Base-by-base conservation (phyloP, 2,113 vertebrate genomes). In the Cyprinodon brontotheroides region DNA sequence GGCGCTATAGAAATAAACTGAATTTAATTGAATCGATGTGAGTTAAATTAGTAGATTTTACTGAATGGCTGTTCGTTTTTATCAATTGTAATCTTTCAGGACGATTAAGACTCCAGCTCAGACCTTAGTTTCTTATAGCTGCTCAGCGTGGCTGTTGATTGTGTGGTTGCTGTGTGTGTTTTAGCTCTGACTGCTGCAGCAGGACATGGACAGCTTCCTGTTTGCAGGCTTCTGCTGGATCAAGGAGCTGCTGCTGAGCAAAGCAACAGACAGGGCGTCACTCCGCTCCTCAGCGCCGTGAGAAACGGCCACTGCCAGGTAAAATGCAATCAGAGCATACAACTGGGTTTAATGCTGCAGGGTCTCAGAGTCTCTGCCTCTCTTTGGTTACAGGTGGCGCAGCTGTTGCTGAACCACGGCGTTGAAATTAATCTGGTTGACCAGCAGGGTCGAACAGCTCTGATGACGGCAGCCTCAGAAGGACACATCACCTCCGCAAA, bases 401-500 rank as follows among this genome's bases (percentile, higher is more conserved):
- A 97, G 76, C 93, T 99, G 74, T 77, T 99, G 1, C 90, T 99
- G 69, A 97, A 92, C 0, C 97, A 97, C 0, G 96, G 97, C 0
- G 95, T 96, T 0, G 97, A 99, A 6, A 95, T 97, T 61, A 98
- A 99, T 93, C 95, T 95, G 95, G 94, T 95, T 0, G 97, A 99
- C 92, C 97, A 96, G 86, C 97, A 99, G 86, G 97, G 98, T 1
- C 93, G 97, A 3, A 98, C 97, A 0, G 95, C 97, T 0, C 93
- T 99, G 80, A 99, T 99, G 98, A 97, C 96, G 87, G 97, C 97
- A 0, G 95, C 98, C 0, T 99, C 97, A 0, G 97, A 99, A 90
- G 98, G 98, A 36, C 97, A 99, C 41, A 85, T 96, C 75, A 93
- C 89, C 84, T 96, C 96, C 0, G 97, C 96, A 77, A 96, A 97